A percentile compares a stretch with the other conserved stretches of the same genome.
phyloP scores from a whole-genome alignment of 2,113 vertebrate genomes.

The Tretioscincus oriximinensis region DNA sequence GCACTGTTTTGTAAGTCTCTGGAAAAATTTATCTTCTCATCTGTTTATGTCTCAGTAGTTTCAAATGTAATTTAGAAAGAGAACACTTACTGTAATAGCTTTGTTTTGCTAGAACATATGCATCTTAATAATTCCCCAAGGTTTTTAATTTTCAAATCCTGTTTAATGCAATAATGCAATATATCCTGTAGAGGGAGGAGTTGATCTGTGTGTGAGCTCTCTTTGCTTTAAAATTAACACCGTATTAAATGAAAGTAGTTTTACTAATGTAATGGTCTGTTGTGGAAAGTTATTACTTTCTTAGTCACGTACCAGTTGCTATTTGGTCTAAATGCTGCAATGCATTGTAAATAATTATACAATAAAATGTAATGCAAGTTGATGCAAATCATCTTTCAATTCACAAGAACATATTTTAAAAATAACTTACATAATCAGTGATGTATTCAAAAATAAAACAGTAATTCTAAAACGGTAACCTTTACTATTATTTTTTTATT shows the following conservation, averaged over 20 bases:
- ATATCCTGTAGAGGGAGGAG: constrained; percentile 67
- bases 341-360: constrained; percentile 20
- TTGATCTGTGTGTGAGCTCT: constrained; percentile 53
- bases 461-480: background rate
- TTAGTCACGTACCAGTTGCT: constrained; percentile 18
- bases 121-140: background rate
- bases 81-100: background rate
- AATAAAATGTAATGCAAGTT: background rate
- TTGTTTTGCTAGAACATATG: background rate
- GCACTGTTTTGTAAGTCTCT: background rate
- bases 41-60: constrained; percentile 6
- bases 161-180: constrained; percentile 1
- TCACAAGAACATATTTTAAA: background rate
- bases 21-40: background rate
- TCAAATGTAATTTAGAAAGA: background rate
- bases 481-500: background rate
- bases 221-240: constrained; percentile 30
- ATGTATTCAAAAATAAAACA: background rate
- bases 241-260: constrained; percentile 43
- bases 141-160: constrained; percentile 7
- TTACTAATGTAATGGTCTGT: constrained; percentile 39
- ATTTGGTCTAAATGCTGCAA: constrained; percentile 1
- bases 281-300: constrained; percentile 17
- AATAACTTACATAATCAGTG: background rate
- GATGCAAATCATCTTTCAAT: background rate